These are phyloP conservation scores for Drosophila seguyi DNA, from an alignment of 1,140 invertebrate genomes.

Conservation along the genomic window DNA sequence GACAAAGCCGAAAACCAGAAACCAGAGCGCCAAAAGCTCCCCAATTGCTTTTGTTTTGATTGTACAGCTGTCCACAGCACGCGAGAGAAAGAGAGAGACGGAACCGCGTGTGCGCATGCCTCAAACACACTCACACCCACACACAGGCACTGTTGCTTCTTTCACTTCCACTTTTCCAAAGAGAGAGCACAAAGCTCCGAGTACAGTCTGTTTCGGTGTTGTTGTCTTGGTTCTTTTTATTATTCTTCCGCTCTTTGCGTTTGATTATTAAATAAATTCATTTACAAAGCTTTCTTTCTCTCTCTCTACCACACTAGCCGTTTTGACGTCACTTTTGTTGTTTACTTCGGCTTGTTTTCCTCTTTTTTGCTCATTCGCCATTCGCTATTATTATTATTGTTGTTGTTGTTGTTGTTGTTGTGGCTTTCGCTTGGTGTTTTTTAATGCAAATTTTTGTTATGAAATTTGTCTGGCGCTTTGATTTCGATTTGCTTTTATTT, in stretches of 20 bases:
- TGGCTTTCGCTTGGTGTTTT: constrained; percentile 37
- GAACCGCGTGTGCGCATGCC: constrained; percentile 34
- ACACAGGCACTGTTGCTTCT: constrained; percentile 63
- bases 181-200: constrained; percentile 40
- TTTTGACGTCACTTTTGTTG: constrained; percentile 82
- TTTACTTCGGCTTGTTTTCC: constrained; percentile 78
- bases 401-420: constrained; percentile 28
- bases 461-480: constrained; percentile 76
- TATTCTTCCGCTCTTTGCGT: constrained; percentile 52
- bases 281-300: constrained; percentile 67
- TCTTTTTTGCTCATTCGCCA: constrained; percentile 62
- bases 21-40: constrained; percentile 59
- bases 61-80: constrained; percentile 58
- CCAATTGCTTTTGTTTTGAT: constrained; percentile 67
- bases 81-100: constrained; percentile 7
- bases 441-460: constrained; percentile 80
- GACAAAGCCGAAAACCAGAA: constrained; percentile 62
- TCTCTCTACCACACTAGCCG: constrained; percentile 13
- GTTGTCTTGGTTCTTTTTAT: constrained; percentile 65
- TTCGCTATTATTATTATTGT: constrained; percentile 47
- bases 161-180: constrained; percentile 76
- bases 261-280: constrained; percentile 80
- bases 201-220: constrained; percentile 73
- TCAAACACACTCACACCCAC: constrained; percentile 41
- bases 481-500: constrained; percentile 64